Percentiles rank a stretch among this genome's conserved stretches.
phyloP scores from a whole-genome alignment of 2,113 vertebrate species.

The Antennarius striatus region DNA sequence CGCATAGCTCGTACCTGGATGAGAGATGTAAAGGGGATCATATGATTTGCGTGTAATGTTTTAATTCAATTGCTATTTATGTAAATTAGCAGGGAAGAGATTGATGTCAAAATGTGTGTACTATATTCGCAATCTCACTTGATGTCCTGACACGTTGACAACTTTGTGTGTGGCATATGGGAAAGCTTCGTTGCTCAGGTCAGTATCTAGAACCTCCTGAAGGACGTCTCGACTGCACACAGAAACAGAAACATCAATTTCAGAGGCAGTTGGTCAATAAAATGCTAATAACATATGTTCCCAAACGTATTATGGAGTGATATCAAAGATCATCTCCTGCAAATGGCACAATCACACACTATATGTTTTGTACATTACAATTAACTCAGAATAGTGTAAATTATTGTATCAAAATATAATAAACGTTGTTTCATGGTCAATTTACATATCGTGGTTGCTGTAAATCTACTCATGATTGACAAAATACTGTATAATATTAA shows the following conservation, averaged over 20 bases:
- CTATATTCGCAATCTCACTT: conserved; percentile 72
- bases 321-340: too few species aligned
- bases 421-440: too few species aligned
- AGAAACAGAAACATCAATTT: neutral
- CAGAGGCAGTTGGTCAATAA: neutral
- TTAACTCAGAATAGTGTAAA: too few species aligned
- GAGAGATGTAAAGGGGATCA: conserved; percentile 5
- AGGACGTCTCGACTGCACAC: conserved; percentile 84
- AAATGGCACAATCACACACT: too few species aligned
- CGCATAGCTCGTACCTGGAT: conserved; percentile 87
- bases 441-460: too few species aligned
- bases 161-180: conserved; percentile 94
- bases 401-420: too few species aligned
- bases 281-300: too few species aligned
- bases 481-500: too few species aligned
- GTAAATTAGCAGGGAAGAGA: neutral
- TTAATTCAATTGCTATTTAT: conserved; percentile 10
- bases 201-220: conserved; percentile 88
- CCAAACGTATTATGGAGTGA: too few species aligned
- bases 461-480: too few species aligned
- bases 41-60: neutral
- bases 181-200: conserved; percentile 90
- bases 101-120: neutral
- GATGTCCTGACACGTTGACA: conserved; percentile 82
- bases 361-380: too few species aligned